A percentile compares a stretch with the other conserved stretches of the same genome.
These are phyloP conservation scores for Passer domesticus DNA, from an alignment of 2,113 vertebrate species.

Conservation along the genomic window DNA sequence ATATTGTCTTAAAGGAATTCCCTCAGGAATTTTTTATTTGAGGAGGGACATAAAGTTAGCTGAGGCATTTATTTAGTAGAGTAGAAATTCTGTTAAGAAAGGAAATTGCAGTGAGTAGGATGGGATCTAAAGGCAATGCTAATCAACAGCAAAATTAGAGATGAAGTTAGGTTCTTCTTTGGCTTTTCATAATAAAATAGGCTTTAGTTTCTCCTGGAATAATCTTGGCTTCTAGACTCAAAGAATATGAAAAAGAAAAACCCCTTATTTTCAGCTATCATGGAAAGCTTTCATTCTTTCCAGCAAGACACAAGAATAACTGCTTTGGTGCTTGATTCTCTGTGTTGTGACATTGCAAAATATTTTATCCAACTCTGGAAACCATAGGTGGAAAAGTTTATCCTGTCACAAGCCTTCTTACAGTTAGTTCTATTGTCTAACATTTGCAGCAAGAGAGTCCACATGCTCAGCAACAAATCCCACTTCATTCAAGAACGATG, in stretches of 20 bases:
- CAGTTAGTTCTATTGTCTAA: not conserved
- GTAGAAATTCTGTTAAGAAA: not conserved
- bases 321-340: not conserved
- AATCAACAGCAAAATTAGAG: not conserved
- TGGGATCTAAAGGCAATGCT: not conserved
- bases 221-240: not conserved
- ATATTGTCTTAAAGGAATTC: not conserved
- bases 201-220: not conserved
- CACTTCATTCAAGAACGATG: not conserved
- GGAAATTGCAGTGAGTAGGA: not conserved
- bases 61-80: not conserved
- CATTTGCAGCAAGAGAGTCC: not conserved
- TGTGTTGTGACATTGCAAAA: not conserved
- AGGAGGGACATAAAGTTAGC: not conserved
- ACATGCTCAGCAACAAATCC: not conserved
- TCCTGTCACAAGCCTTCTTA: not conserved
- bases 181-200: not conserved
- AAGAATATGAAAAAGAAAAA: not conserved
- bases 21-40: not conserved
- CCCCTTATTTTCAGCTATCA: not conserved
- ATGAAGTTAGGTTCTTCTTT: not conserved
- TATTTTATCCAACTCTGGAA: not conserved
- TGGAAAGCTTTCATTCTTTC: not conserved
- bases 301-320: not conserved
- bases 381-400: not conserved